A percentile compares a stretch with the other conserved stretches of the same genome.
These are phyloP conservation scores for Drosophila fulvimacula DNA, from an alignment of 2,888 invertebrate genomes.

Conservation along the genomic window DNA sequence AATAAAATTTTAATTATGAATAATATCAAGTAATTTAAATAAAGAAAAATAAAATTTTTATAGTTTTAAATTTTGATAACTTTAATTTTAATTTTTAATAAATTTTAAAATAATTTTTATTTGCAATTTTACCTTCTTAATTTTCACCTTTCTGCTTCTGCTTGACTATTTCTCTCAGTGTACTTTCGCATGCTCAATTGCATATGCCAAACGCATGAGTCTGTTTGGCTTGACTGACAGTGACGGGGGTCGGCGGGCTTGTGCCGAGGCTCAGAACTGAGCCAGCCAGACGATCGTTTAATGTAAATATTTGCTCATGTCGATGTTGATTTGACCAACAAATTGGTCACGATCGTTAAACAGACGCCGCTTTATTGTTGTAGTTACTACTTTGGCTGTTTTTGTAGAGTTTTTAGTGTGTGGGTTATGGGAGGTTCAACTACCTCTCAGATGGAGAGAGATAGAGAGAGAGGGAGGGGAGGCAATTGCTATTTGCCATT, in stretches of 20 bases:
- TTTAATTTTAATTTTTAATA: too few species aligned
- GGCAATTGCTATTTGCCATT: conserved; percentile 58
- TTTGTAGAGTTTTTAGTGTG: conserved; percentile 23
- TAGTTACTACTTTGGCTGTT: conserved; percentile 1
- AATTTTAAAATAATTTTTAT: too few species aligned
- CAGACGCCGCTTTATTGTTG: conserved; percentile 53
- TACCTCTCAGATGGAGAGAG: conserved; percentile 31
- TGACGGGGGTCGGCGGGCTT: not conserved
- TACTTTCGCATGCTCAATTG: conserved; percentile 58
- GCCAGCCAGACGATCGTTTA: conserved; percentile 39
- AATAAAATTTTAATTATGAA: too few species aligned
- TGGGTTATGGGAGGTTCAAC: conserved; percentile 44
- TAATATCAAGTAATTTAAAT: too few species aligned
- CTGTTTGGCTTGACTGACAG: conserved; percentile 42
- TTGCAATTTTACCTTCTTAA: not conserved
- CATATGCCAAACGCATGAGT: conserved; percentile 59
- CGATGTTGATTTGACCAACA: conserved; percentile 73
- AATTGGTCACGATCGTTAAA: conserved; percentile 80
- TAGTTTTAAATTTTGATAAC: too few species aligned
- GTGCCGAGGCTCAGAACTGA: conserved; percentile 9
- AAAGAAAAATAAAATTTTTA: too few species aligned
- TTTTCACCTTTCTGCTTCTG: not conserved
- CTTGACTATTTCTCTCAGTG: conserved; percentile 4
- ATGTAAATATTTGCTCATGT: conserved; percentile 72
- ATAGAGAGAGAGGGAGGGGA: too few species aligned